phyloP scores from a whole-genome alignment of 2,113 vertebrate genomes.

The Cochlearius cochlearius region DNA sequence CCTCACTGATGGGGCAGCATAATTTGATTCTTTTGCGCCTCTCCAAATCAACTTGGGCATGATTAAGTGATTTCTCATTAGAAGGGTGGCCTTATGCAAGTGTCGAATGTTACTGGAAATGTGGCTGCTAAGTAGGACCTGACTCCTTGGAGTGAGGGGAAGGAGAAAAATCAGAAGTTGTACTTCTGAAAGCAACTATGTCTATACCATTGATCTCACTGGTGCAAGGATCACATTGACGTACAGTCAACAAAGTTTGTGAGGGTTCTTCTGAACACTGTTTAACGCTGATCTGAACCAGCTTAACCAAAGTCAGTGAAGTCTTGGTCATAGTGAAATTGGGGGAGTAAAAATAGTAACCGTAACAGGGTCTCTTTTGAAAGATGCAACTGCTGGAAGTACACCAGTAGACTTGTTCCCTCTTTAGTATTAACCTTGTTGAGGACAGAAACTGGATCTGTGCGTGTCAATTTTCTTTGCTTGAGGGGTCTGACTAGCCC shows the following conservation, averaged over 20 bases:
- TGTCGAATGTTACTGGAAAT: background rate
- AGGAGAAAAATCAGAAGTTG: background rate
- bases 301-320: background rate
- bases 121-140: background rate
- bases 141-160: background rate
- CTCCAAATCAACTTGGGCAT: background rate
- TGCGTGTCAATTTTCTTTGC: background rate
- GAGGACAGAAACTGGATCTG: slow-evolving; percentile 7
- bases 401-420: background rate
- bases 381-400: background rate
- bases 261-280: background rate
- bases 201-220: background rate
- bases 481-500: background rate
- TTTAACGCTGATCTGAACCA: background rate
- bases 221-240: background rate
- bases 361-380: background rate
- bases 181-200: background rate
- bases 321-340: background rate
- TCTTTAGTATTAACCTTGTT: background rate
- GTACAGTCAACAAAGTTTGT: background rate
- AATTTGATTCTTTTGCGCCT: background rate
- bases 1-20: background rate
- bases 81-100: background rate
- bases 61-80: background rate
- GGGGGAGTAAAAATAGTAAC: background rate